Conservation (phyloP, 2,797 vertebrate species). For the Typhlichthys subterraneus region DNA sequence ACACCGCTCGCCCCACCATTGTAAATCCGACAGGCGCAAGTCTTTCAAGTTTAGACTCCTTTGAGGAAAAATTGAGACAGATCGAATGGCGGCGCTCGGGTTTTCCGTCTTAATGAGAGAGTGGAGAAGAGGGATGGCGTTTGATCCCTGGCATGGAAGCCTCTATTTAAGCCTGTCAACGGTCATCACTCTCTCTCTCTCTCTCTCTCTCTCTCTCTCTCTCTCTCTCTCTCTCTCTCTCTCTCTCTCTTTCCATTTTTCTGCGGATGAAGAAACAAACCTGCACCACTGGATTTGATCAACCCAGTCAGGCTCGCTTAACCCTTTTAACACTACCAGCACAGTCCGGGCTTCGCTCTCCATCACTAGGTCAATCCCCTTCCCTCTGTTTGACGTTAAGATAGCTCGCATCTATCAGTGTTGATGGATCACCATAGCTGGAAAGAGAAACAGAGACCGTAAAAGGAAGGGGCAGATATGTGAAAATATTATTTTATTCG, state of each 20-base stretch:
- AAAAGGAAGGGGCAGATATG: constrained; percentile 75
- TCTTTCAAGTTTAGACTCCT: constrained; percentile 80
- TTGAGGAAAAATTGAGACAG: constrained; percentile 80
- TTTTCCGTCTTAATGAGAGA: constrained; percentile 83
- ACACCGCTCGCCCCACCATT: constrained; percentile 80
- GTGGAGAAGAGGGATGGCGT: constrained; percentile 78
- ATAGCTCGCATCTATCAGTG: constrained; percentile 33
- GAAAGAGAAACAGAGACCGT: constrained; percentile 45
- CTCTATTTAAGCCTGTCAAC: constrained; percentile 82
- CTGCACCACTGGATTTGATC: constrained; percentile 71
- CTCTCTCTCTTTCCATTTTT: constrained; percentile 9
- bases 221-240: constrained; percentile 23
- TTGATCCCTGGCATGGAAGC: constrained; percentile 82
- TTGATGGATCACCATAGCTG: constrained; percentile 67
- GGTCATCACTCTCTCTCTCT: constrained; percentile 75
- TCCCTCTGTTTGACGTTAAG: constrained; percentile 5
- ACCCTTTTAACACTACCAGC: constrained; percentile 37
- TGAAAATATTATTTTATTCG: constrained; percentile 87
- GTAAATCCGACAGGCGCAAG: constrained; percentile 83
- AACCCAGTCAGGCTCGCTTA: constrained; percentile 57
- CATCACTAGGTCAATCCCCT: constrained; percentile 14
- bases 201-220: constrained; percentile 13
- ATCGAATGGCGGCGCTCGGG: constrained; percentile 77
- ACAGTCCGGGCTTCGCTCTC: constrained; percentile 5
- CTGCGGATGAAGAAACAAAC: constrained; percentile 66